Conservation (phyloP, 1,140 invertebrate genomes). For the Teleopsis dalmanni region DNA sequence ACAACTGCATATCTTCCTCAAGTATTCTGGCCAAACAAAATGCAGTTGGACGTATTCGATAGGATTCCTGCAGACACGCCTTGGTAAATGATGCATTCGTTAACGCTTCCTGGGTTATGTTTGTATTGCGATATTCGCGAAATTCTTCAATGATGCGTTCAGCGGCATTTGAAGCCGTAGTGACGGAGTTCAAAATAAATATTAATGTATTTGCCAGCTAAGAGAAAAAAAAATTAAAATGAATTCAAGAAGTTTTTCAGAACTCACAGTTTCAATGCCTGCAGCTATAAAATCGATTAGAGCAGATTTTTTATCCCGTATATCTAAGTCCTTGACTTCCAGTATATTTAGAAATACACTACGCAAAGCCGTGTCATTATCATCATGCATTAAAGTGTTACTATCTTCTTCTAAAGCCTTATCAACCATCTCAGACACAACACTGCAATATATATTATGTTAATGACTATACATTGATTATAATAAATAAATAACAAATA, state of each 20-base stretch:
- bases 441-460: constrained; percentile 52
- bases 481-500: not conserved
- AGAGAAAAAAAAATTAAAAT: not conserved
- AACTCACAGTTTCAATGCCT: constrained; percentile 69
- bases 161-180: constrained; percentile 61
- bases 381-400: constrained; percentile 36
- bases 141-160: constrained; percentile 70
- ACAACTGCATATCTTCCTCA: constrained; percentile 66
- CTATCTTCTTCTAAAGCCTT: constrained; percentile 45
- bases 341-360: constrained; percentile 71
- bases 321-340: constrained; percentile 60
- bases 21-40: constrained; percentile 73
- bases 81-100: constrained; percentile 65
- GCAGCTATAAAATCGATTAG: constrained; percentile 81
- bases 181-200: constrained; percentile 70
- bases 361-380: constrained; percentile 50
- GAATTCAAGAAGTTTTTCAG: not conserved
- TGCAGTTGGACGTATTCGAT: constrained; percentile 74
- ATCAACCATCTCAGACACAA: constrained; percentile 71
- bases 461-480: constrained; percentile 12
- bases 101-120: constrained; percentile 55
- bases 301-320: constrained; percentile 72
- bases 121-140: constrained; percentile 48
- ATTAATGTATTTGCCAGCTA: constrained; percentile 75
- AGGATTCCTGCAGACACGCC: constrained; percentile 81